Base-by-base conservation (phyloP, 2,113 vertebrate species). In the Colaptes auratus region DNA sequence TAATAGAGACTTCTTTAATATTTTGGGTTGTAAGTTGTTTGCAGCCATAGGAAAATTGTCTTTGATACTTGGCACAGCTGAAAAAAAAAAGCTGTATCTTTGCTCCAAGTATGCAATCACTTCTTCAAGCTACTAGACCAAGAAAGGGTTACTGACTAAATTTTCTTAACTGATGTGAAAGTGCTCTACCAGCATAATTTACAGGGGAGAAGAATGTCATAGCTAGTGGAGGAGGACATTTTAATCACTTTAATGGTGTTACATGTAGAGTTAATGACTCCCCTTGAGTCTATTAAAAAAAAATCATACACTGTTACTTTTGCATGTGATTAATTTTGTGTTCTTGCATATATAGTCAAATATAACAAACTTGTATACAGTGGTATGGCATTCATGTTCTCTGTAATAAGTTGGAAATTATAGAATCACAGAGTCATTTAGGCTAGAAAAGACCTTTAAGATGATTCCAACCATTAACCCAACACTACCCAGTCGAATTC, bases 231-330 rank as follows among this genome's bases (percentile, higher is more conserved):
- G 95, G 93, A 96, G 95, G 96, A 95, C 93, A 35, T 97, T 96
- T 97, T 97, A 96, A 95, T 97, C 96, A 93, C 89, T 89, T 96
- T 96, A 95, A 92, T 96, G 93, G 92, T 94, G 81, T 95, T 94
- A 58, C 90, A 93, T 82, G 95, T 96, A 85, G 91, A 95, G 81
- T 88, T 97, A 96, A 96, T 95, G 87, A 93, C 83, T 97, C 95
- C 95, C 92, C 97, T 92, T 93, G 96, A 96, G 86, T 90, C 82
- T 33, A 75, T 89, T 58, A 86, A 10, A 65, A 67, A 64, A 83
- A 89, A 69, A 95, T 50, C 78, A 59, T 69, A 36, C 82, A 73
- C 58, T 79, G 31, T 94, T 96, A 85, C 87, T 93, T 90, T 76
- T 81, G 72, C 65, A 58, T 19, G 10, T 88, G 86, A 82, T 83